Evolutionary conservation across 1,140 invertebrate species (phyloP), one percentile per base, ranked within the genome.

Genomic region (Callitettix versicolor): DNA sequence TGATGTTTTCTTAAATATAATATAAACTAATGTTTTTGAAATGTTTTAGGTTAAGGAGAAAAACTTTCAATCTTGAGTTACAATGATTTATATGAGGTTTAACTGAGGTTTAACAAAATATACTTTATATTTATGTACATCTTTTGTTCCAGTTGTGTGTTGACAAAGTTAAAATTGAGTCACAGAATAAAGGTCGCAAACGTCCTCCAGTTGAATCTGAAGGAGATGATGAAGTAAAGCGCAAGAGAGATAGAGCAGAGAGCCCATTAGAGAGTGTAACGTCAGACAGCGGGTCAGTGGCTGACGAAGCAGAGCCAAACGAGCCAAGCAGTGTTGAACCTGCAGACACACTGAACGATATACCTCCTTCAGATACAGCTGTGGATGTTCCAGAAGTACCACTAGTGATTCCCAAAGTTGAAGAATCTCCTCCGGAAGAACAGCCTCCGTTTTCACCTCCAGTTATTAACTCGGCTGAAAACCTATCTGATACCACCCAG

Each of bases 231-330:
- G 73, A 77, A 49, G 79, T 76, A 38, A 83, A 85, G 63, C 86
- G 86, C 65, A 85, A 85, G 67, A 84, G 68, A 52, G 82, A 85
- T 60, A 68, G 83, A 43, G 69, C 75, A 15, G 78, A 84, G 57
- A 89, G 86, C 71, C 86, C 88, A 11, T 80, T 83, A 17, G 84
- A 85, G 66, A 89, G 85, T 64, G 73, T 87, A 42, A 87, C 85
- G 20, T 85, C 86, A 43, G 87, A 89, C 64, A 86, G 84, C 52
- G 62, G 60, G 11, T 63, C 62, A 22, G 53, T 84, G 22, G 81
- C 85, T 69, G 86, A 89, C 67, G 86, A 88, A 62, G 78, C 74
- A 7, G 85, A 87, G 63, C 43, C 44, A 12, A 57, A 62, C 34
- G 64, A 66, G 38, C 38, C 54, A 6, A 43, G 36, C 2, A 58